phyloP scores from a whole-genome alignment of 1,140 invertebrate genomes.

The Latrodectus geometricus region DNA sequence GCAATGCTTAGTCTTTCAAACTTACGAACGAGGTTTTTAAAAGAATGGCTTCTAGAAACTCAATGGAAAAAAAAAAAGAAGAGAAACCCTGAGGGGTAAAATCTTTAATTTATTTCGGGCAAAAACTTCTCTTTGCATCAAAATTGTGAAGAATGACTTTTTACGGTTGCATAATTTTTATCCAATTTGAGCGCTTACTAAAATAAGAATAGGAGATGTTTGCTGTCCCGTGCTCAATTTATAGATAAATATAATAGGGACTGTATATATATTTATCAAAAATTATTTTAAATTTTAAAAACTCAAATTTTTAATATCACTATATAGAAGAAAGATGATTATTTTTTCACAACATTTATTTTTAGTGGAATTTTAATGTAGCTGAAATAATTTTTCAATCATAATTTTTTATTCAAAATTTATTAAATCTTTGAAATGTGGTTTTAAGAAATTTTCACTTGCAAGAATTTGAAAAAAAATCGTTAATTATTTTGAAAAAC shows the following conservation, averaged over 20 bases:
- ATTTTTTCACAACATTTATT: too few relatives aligned
- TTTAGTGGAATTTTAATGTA: too few relatives aligned
- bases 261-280: not conserved
- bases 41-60: not conserved
- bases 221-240: not conserved
- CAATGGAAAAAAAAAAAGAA: not conserved
- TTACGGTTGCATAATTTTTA: conserved; percentile 48
- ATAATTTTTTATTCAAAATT: too few relatives aligned
- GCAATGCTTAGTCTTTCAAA: conserved; percentile 8
- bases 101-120: conserved; percentile 51
- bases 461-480: too few relatives aligned
- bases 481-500: too few relatives aligned
- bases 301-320: too few relatives aligned
- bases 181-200: not conserved
- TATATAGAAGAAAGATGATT: too few relatives aligned
- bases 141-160: conserved; percentile 34
- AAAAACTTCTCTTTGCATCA: conserved; percentile 35
- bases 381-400: too few relatives aligned
- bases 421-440: too few relatives aligned
- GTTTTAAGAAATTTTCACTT: too few relatives aligned
- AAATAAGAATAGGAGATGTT: not conserved
- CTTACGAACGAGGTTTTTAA: conserved; percentile 25
- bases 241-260: not conserved
- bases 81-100: conserved; percentile 20
- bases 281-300: too few relatives aligned